phyloP scores from a whole-genome alignment of 2,113 vertebrate genomes.

The Rhodinocichla rosea region DNA sequence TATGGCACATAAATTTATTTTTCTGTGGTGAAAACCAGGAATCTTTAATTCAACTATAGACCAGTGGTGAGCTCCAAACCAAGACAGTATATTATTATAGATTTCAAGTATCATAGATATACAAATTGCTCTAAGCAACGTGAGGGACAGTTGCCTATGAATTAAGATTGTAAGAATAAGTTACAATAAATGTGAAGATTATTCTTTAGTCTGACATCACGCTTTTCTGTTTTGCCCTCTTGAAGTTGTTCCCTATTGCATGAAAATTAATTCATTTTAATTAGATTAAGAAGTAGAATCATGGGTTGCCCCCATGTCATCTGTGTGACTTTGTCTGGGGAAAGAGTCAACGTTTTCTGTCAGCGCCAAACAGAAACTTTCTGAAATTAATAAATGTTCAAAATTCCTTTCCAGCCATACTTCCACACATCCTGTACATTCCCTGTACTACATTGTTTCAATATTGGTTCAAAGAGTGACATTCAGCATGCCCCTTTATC shows the following conservation, averaged over 20 bases:
- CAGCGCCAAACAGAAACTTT: neutral
- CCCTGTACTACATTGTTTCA: neutral
- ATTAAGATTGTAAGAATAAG: neutral
- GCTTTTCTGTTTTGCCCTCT: neutral
- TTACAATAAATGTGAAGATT: neutral
- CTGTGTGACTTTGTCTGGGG: rapidly evolving
- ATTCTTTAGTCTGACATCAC: neutral
- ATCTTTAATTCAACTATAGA: neutral
- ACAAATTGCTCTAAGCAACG: neutral
- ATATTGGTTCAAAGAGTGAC: neutral
- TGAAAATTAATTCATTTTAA: neutral
- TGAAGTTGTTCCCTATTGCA: neutral
- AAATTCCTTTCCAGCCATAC: neutral
- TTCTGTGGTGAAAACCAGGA: neutral
- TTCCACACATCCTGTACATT: rapidly evolving
- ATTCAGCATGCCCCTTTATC: neutral
- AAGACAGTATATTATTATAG: neutral
- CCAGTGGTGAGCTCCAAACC: neutral
- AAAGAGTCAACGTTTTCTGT: neutral
- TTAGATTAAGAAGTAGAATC: neutral
- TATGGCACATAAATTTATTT: neutral
- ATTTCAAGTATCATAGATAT: neutral
- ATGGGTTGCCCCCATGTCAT: neutral
- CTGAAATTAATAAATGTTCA: neutral
- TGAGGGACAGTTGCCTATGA: neutral